phyloP scores from a whole-genome alignment of 2,797 vertebrate genomes.

The Capromys pilorides region DNA sequence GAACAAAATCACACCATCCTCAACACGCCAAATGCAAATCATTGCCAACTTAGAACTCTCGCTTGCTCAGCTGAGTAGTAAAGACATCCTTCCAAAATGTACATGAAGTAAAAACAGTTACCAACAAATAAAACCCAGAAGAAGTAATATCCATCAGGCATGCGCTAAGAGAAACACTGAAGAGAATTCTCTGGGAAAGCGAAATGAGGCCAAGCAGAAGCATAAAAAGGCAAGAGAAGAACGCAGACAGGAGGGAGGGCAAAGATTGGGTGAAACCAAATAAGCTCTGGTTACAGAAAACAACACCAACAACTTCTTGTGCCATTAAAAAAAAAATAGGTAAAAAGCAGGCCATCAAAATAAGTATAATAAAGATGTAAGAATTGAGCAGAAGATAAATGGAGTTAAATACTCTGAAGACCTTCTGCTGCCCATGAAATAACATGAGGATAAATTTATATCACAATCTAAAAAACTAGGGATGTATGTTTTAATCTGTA shows the following conservation, averaged over 20 bases:
- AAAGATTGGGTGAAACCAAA: slow-evolving; percentile 2
- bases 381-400: background rate
- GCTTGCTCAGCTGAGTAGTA: background rate
- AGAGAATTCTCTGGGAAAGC: background rate
- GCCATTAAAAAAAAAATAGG: background rate
- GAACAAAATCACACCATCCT: slow-evolving; percentile 24
- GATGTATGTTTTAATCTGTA: background rate
- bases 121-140: slow-evolving; percentile 64
- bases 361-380: background rate
- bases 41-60: slow-evolving; percentile 10
- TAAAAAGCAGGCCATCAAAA: background rate
- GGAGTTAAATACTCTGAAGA: background rate
- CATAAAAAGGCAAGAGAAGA: background rate
- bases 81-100: slow-evolving; percentile 35
- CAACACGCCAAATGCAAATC: background rate
- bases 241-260: background rate
- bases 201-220: background rate
- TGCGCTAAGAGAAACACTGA: background rate
- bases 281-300: background rate
- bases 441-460: background rate
- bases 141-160: slow-evolving; percentile 50
- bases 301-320: background rate
- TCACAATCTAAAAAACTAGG: background rate
- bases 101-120: slow-evolving; percentile 49
- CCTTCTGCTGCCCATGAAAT: background rate